phyloP scores from a whole-genome alignment of 2,888 invertebrate genomes.

The Atrina japonica region DNA sequence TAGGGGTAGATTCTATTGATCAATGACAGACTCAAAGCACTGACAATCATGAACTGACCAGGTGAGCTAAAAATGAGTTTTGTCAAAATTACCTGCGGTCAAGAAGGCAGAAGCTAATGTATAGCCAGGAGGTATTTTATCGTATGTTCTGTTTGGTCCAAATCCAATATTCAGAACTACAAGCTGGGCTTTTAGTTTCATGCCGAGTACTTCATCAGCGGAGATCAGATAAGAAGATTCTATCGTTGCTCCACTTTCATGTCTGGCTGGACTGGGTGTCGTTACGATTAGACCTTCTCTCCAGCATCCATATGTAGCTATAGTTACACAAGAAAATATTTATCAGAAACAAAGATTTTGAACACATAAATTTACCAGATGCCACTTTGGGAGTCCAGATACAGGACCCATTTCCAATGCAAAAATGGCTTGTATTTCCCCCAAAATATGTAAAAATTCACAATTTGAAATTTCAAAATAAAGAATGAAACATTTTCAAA shows the following conservation, averaged over 20 bases:
- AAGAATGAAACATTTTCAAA: too few species aligned
- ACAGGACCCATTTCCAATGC: too few species aligned
- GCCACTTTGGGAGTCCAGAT: too few species aligned
- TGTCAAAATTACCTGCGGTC: slow-evolving; percentile 70
- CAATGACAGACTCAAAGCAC: too few species aligned
- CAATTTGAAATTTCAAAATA: too few species aligned
- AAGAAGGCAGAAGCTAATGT: slow-evolving; percentile 70
- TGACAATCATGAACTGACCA: too few species aligned
- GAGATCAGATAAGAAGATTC: slow-evolving; percentile 71
- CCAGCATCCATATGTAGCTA: slow-evolving; percentile 75
- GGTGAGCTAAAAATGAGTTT: too few species aligned
- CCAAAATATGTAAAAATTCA: too few species aligned
- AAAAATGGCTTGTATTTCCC: too few species aligned
- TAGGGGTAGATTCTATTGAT: too few species aligned
- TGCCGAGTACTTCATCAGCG: slow-evolving; percentile 69
- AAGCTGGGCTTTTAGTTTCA: slow-evolving; percentile 71
- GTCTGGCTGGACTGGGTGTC: slow-evolving; percentile 63
- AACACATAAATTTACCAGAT: background rate
- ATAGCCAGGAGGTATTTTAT: slow-evolving; percentile 50
- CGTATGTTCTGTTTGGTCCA: slow-evolving; percentile 53
- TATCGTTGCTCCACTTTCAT: slow-evolving; percentile 48
- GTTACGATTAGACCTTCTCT: slow-evolving; percentile 70
- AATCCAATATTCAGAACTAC: slow-evolving; percentile 75
- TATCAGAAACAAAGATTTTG: background rate
- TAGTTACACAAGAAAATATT: slow-evolving; percentile 22